Evolutionary conservation across 2,113 vertebrate species (phyloP).

Genomic region (Raja brachyura): DNA sequence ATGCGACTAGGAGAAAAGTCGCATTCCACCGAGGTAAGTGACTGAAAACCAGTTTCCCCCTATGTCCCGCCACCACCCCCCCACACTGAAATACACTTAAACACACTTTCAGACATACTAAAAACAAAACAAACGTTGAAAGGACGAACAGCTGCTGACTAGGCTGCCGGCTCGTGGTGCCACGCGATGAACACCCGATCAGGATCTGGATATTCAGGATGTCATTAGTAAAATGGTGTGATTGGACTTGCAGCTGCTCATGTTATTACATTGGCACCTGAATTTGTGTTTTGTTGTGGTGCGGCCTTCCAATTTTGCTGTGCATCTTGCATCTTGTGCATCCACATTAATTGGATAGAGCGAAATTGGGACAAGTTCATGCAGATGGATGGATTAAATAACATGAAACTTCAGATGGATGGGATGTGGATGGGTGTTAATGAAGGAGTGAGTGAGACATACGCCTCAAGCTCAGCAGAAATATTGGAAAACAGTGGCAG

Average conservation of each 20-base stretch:
- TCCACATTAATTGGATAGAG: background rate
- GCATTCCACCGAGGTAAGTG: too few relatives aligned
- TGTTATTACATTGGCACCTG: background rate
- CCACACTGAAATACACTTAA: too few relatives aligned
- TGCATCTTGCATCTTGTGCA: background rate
- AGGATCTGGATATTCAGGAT: background rate
- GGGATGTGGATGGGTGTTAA: background rate
- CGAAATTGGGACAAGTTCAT: background rate
- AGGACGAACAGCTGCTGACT: too few relatives aligned
- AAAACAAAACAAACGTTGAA: too few relatives aligned
- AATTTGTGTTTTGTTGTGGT: background rate
- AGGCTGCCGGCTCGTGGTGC: too few relatives aligned
- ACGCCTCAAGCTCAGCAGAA: background rate
- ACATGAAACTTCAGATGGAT: background rate
- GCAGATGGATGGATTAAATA: background rate
- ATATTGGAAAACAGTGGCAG: background rate
- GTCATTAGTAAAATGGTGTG: background rate
- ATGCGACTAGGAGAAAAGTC: too few relatives aligned
- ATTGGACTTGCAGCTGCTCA: background rate
- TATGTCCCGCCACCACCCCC: too few relatives aligned
- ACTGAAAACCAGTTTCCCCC: too few relatives aligned
- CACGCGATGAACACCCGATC: background rate
- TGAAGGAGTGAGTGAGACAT: background rate
- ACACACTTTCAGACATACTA: too few relatives aligned
- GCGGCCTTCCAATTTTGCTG: background rate